Base-by-base conservation (phyloP, 2,888 invertebrate species). In the Tuta absoluta region DNA sequence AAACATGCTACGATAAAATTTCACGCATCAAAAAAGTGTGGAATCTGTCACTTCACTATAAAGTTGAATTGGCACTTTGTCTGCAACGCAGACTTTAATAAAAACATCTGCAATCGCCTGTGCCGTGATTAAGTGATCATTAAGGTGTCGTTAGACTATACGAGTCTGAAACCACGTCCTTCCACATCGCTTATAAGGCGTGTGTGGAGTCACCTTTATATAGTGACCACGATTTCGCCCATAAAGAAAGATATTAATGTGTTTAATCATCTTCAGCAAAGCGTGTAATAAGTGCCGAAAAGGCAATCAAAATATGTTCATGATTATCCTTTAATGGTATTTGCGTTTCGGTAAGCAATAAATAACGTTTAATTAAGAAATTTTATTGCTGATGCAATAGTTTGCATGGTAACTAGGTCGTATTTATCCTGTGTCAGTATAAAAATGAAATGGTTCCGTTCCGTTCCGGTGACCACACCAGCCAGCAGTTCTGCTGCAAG, bases 91-190 rank as follows among this genome's bases (percentile, higher is more conserved):
- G 70, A 21, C 53, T 62, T 53, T 38, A 78, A 81, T 81, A 78
- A 78, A 81, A 80, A 76, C 76, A 74, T 81, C 79, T 69, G 70
- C 69, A 73, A 71, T 72, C 65, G 63, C 63, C 53, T 69, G 67
- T 59, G 71, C 69, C 65, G 78, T 84, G 82, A 87, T 86, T 83
- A 84, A 85, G 83, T 75, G 81, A 79, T 85, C 83, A 81, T 86
- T 84, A 85, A 78, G 75, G 81, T 79, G 79, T 81, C 72, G 77
- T 82, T 84, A 79, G 77, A 77, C 79, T 72, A 75, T 64, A 73
- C 75, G 73, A 75, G 66, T 70, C 74, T 63, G 63, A 65, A 65
- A 76, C 63, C 64, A 60, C 65, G 69, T 76, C 77, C 74, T 75
- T 68, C 71, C 66, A 69, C 74, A 68, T 67, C 68, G 72, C 77